These are phyloP conservation scores for Ceratina australensis DNA, from an alignment of 1,140 invertebrate genomes.

Conservation along the genomic window DNA sequence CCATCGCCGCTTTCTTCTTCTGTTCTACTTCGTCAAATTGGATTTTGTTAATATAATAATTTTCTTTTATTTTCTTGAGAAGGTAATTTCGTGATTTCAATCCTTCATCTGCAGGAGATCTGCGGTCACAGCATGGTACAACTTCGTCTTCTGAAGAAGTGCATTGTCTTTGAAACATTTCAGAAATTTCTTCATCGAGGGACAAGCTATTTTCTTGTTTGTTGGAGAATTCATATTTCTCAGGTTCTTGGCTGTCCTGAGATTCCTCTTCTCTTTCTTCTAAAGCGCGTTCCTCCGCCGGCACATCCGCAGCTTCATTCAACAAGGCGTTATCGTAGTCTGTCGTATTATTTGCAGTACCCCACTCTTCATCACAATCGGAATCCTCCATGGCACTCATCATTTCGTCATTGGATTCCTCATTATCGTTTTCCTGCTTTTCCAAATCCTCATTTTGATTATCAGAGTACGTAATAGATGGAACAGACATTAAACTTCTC, in stretches of 20 bases:
- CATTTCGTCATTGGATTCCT: background rate
- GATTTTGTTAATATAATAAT: accelerated
- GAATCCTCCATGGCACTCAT: background rate
- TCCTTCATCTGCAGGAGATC: background rate
- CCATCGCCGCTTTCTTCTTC: background rate
- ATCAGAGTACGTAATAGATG: too few relatives aligned
- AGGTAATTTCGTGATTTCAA: background rate
- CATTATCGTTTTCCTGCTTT: background rate
- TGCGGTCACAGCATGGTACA: background rate
- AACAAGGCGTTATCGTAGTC: background rate
- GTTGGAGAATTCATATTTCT: too few relatives aligned
- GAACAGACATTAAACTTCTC: too few relatives aligned
- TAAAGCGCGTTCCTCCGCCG: background rate
- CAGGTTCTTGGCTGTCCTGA: accelerated
- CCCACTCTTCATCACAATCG: background rate
- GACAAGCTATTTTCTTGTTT: too few relatives aligned
- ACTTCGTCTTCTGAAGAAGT: background rate
- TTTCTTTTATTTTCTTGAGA: accelerated
- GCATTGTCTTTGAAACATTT: background rate
- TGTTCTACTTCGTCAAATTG: background rate
- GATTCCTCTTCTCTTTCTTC: background rate
- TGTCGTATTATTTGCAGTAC: background rate
- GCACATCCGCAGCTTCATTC: background rate
- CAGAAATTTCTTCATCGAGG: background rate
- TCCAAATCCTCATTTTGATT: background rate